Conservation (phyloP, 2,113 vertebrate genomes). For the Pelodiscus sinensis region DNA sequence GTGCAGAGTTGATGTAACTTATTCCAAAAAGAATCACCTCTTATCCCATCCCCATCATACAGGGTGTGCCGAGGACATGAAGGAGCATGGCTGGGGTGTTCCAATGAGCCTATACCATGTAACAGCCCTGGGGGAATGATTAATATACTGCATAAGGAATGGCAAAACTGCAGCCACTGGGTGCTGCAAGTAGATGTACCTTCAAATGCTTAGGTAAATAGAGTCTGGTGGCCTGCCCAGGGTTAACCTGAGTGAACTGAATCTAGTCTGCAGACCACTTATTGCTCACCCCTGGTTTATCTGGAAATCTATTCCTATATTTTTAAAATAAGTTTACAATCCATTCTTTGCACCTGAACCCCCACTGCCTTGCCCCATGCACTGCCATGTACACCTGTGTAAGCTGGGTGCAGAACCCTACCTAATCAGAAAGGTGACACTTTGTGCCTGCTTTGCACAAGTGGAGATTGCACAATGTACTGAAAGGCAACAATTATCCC, state of each 20-base stretch:
- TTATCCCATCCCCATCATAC: background rate
- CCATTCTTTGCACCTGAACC: constrained; percentile 29
- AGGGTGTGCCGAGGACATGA: rapidly evolving
- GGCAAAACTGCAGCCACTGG: too few relatives aligned
- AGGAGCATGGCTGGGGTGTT: background rate
- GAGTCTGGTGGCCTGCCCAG: too few relatives aligned
- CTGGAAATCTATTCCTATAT: constrained; percentile 2
- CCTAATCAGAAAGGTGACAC: constrained; percentile 11
- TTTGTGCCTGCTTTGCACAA: constrained; percentile 33
- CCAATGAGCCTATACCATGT: background rate
- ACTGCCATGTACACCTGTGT: background rate
- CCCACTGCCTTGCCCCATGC: constrained; percentile 6
- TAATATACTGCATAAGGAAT: background rate
- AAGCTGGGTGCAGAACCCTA: constrained; percentile 5
- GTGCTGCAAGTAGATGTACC: too few relatives aligned
- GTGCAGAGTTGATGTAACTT: background rate
- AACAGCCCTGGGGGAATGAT: background rate
- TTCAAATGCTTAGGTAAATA: too few relatives aligned
- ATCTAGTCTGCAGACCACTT: too few relatives aligned
- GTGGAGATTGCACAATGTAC: constrained; percentile 4
- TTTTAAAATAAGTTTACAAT: background rate
- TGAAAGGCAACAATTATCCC: constrained; percentile 22
- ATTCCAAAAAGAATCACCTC: background rate
- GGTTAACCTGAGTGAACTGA: too few relatives aligned
- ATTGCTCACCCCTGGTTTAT: background rate